Percentiles rank a stretch among this genome's conserved stretches.
phyloP scores from a whole-genome alignment of 2,113 vertebrate species.

The Chloropsis hardwickii region DNA sequence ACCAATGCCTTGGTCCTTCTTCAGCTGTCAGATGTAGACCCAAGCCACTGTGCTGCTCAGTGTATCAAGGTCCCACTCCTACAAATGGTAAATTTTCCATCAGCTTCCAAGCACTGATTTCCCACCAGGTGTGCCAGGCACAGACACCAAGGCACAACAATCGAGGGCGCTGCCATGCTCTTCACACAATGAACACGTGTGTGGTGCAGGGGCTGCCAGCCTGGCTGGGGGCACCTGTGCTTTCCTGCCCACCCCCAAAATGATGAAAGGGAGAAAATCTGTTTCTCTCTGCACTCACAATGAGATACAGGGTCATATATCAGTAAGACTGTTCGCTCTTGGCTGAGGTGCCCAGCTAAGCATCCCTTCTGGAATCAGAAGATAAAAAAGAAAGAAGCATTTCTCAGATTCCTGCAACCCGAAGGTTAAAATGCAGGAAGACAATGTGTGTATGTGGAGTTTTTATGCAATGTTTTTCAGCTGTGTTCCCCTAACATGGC shows the following conservation, averaged over 20 bases:
- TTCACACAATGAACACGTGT: not conserved
- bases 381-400: not conserved
- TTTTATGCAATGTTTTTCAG: not conserved
- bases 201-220: not conserved
- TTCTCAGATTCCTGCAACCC: not conserved
- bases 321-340: not conserved
- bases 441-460: accelerated
- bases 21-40: not conserved
- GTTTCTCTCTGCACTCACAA: not conserved
- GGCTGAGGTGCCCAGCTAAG: not conserved
- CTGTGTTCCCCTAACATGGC: not conserved
- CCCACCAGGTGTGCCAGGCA: not conserved
- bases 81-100: not conserved
- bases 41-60: not conserved
- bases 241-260: not conserved
- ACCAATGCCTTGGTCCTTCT: not conserved
- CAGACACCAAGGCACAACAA: not conserved
- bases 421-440: not conserved
- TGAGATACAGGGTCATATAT: accelerated
- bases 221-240: not conserved
- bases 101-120: not conserved
- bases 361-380: not conserved
- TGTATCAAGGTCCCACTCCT: not conserved
- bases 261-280: not conserved
- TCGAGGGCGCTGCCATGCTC: accelerated